Base-by-base conservation (phyloP, 2,113 vertebrate species). In the Malurus alboscapulatus region DNA sequence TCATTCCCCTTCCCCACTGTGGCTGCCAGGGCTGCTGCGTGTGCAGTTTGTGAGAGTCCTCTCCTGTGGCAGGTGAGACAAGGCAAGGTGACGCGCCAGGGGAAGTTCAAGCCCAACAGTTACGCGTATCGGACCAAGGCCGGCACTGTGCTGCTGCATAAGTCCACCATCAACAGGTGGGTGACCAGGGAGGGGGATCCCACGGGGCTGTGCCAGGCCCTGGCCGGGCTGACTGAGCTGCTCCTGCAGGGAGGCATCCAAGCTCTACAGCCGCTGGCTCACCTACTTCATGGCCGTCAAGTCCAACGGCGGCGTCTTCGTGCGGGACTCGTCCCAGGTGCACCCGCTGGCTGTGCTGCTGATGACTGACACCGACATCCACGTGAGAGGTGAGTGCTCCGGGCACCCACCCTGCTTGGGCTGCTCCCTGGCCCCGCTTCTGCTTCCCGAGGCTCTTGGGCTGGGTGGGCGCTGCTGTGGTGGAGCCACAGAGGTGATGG, bases 271-370 rank as follows among this genome's bases (percentile, higher is more conserved):
- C 96, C 99, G 98, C 47, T 99, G 99, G 99, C 97, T 99, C 75
- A 99, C 99, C 0, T 99, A 99, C 87, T 99, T 99, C 97, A 98
- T 98, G 77, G 99, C 99, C 0, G 97, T 99, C 53, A 98, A 99
- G 94, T 99, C 99, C 79, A 98, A 97, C 0, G 98, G 98, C 1
- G 97, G 95, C 0, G 98, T 99, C 34, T 99, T 99, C 26, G 98
- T 99, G 88, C 97, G 99, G 68, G 99, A 99, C 96, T 99, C 98
- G 18, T 99, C 99, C 18, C 96, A 98, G 51, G 98, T 99, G 48
- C 99, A 99, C 96, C 99, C 99, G 0, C 97, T 99, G 10, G 98
- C 99, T 8, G 98, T 99, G 95, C 96, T 99, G 96, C 98, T 99
- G 55, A 97, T 99, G 94, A 98, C 99, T 0, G 98, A 99, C 51